Percentiles rank a stretch among this genome's conserved stretches.
Evolutionary conservation across 2,113 vertebrate species (phyloP).

Genomic region (Notechis scutatus): DNA sequence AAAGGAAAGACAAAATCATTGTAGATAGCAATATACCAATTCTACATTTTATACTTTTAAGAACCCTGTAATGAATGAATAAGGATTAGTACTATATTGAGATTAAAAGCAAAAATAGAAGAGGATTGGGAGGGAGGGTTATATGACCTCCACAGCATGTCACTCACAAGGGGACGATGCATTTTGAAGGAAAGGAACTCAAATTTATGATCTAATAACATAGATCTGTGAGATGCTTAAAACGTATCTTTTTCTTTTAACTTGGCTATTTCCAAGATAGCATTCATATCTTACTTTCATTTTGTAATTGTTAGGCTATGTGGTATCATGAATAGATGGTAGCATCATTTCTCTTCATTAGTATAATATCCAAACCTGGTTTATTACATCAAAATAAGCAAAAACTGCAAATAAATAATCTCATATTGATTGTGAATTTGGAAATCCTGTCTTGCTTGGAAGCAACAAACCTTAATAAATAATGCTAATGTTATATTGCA

Average conservation of each 20-base stretch:
- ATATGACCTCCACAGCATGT: neutral
- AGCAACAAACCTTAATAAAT: neutral
- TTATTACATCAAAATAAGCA: neutral
- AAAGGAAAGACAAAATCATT: slow-evolving; percentile 28
- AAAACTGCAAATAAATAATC: neutral
- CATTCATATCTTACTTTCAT: slow-evolving; percentile 10
- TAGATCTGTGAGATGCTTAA: neutral
- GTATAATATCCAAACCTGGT: neutral
- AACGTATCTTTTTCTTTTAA: neutral
- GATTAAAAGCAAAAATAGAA: slow-evolving; percentile 6
- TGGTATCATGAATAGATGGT: neutral
- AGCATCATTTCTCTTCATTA: neutral
- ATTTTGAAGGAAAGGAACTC: neutral
- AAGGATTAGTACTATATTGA: slow-evolving; percentile 10
- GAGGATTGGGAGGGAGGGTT: neutral
- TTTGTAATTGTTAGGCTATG: neutral
- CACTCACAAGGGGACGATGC: neutral
- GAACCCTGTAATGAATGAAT: slow-evolving; percentile 27
- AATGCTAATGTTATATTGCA: neutral
- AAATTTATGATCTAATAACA: neutral
- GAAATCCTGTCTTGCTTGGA: neutral
- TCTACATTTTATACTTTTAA: slow-evolving; percentile 42
- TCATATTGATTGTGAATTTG: neutral
- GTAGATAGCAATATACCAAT: slow-evolving; percentile 32
- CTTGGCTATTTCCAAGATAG: slow-evolving; percentile 3